These are phyloP conservation scores for Calephelis perditalis DNA, from an alignment of 2,888 invertebrate species.

Conservation along the genomic window DNA sequence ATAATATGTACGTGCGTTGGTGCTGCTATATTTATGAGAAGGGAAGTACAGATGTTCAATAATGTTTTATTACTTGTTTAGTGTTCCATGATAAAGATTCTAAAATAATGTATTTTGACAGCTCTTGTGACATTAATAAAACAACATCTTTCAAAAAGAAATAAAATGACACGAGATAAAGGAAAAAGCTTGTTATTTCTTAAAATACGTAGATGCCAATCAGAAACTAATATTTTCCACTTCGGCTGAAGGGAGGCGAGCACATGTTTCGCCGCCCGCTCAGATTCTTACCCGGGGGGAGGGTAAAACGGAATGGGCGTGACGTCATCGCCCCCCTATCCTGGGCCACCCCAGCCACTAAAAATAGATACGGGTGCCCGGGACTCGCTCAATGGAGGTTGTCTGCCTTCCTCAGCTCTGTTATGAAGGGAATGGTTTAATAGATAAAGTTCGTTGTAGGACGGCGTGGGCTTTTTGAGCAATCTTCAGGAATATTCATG, in stretches of 20 bases:
- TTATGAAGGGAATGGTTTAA: constrained; percentile 16
- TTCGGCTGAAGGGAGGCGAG: constrained; percentile 38
- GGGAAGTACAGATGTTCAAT: too few species aligned
- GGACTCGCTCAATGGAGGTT: constrained; percentile 64
- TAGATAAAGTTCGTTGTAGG: background rate
- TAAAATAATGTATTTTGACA: too few species aligned
- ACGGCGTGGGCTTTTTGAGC: background rate
- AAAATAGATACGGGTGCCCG: constrained; percentile 67
- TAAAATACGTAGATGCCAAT: constrained; percentile 24
- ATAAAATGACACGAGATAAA: background rate
- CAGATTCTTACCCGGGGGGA: constrained; percentile 34
- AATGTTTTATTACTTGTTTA: too few species aligned
- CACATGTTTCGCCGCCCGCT: constrained; percentile 47
- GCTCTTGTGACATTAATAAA: too few species aligned
- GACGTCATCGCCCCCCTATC: constrained; percentile 46
- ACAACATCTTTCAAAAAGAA: too few species aligned
- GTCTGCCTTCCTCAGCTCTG: constrained; percentile 1
- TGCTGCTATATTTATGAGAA: too few species aligned
- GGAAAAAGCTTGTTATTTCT: constrained; percentile 12
- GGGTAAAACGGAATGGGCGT: constrained; percentile 39
- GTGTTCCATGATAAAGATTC: too few species aligned
- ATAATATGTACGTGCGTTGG: too few species aligned
- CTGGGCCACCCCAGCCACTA: constrained; percentile 51
- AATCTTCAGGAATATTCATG: background rate
- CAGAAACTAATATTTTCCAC: constrained; percentile 41